Base-by-base conservation (phyloP, 2,797 vertebrate genomes). In the Pangasius macronema region DNA sequence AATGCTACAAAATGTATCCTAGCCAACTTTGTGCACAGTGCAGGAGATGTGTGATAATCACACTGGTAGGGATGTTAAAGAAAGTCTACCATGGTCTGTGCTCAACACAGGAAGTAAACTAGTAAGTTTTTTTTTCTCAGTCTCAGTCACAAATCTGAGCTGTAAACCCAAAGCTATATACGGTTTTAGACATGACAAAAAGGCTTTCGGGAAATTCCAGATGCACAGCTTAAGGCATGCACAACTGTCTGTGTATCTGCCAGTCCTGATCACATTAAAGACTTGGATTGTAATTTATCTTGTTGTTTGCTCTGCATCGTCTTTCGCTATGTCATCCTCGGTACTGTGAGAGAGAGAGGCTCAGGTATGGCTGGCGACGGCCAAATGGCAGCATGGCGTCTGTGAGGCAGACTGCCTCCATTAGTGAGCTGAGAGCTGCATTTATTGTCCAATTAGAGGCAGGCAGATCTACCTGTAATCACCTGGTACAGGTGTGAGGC, bases 361-460 rank as follows among this genome's bases (percentile, higher is more conserved):
- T 96, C 95, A 96, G 88, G 93, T 94, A 95, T 95, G 95, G 95
- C 96, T 96, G 97, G 96, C 96, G 96, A 97, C 96, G 96, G 96
- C 94, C 96, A 98, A 98, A 99, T 97, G 96, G 96, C 94, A 97
- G 96, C 94, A 95, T 97, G 97, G 97, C 96, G 96, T 98, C 97
- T 96, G 94, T 90, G 93, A 95, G 94, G 94, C 93, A 97, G 96
- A 96, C 96, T 96, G 95, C 94, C 96, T 95, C 96, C 95, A 98
- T 98, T 97, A 97, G 95, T 76, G 91, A 95, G 95, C 96, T 96
- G 96, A 96, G 96, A 97, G 97, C 94, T 91, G 95, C 95, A 96
- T 97, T 98, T 98, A 98, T 97, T 97, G 96, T 97, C 97, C 97
- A 99, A 98, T 98, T 99, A 99, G 96, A 97, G 95, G 93, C 95